Conservation (phyloP, 2,113 vertebrate genomes). For the Nycticebus coucang region DNA sequence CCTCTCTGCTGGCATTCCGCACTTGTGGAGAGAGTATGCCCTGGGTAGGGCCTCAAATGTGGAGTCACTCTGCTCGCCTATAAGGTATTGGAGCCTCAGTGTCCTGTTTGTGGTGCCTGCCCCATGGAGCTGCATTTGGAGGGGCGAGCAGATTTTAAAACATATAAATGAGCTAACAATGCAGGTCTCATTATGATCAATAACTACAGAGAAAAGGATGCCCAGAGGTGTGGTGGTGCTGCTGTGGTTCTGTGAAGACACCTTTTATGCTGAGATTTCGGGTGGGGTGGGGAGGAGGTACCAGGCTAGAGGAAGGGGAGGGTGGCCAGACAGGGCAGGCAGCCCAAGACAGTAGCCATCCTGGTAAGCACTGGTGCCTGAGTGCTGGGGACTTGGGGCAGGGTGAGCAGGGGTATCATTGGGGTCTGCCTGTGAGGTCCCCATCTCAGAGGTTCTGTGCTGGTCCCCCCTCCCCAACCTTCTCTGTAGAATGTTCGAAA, state of each 20-base stretch:
- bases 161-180: neutral
- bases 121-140: neutral
- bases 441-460: neutral
- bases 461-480: neutral
- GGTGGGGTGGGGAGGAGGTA: fast-evolving
- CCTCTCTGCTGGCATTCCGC: neutral
- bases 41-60: neutral
- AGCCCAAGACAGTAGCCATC: conserved; percentile 82
- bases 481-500: conserved; percentile 15
- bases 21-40: neutral
- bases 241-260: neutral
- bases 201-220: neutral
- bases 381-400: neutral
- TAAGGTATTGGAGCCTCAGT: neutral
- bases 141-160: neutral
- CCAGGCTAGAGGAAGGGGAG: neutral
- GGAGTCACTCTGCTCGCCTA: neutral
- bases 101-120: neutral
- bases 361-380: neutral
- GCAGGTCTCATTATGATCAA: neutral
- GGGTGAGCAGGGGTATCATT: neutral
- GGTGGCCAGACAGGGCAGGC: too few relatives aligned
- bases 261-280: neutral
- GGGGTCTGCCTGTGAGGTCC: neutral
- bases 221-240: neutral